These are phyloP conservation scores for Orthosia gothica DNA, from an alignment of 2,888 invertebrate species.

Conservation along the genomic window DNA sequence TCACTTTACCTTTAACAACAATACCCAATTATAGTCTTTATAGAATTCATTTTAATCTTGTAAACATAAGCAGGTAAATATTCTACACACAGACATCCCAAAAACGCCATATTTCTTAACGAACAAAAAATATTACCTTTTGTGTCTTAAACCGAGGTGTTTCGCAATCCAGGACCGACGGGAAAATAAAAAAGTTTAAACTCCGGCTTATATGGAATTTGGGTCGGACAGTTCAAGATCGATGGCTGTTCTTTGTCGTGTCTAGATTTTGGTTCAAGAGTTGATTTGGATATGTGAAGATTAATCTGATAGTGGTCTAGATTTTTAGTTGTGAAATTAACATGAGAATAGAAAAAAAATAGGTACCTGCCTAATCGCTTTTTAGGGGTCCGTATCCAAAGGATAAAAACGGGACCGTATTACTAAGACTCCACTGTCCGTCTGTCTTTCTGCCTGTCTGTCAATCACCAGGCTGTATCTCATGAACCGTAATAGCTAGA, in stretches of 20 bases:
- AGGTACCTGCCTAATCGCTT: no score
- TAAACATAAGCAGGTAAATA: neutral
- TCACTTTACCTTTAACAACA: no score
- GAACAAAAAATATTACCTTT: slow-evolving; percentile 48
- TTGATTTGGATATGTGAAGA: neutral
- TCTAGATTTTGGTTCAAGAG: neutral
- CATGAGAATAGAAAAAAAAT: no score
- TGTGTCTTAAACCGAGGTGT: slow-evolving; percentile 42
- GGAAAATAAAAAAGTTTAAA: slow-evolving; percentile 56
- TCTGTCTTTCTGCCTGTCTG: no score
- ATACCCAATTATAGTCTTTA: neutral
- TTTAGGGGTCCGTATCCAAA: no score
- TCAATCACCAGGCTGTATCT: no score
- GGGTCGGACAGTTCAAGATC: slow-evolving; percentile 38
- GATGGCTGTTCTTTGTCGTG: slow-evolving; percentile 16
- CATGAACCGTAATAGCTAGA: no score
- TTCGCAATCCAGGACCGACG: slow-evolving; percentile 49
- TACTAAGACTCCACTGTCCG: no score
- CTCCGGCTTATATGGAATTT: slow-evolving; percentile 53
- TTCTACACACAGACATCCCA: neutral
- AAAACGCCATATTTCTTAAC: slow-evolving; percentile 33
- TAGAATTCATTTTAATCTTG: neutral
- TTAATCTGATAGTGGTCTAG: neutral
- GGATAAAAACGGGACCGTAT: no score
- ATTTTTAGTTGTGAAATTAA: neutral